Evolutionary conservation across 1,140 invertebrate species (phyloP), one percentile per base, ranked within the genome.

Genomic region (Saxidomus purpurata): DNA sequence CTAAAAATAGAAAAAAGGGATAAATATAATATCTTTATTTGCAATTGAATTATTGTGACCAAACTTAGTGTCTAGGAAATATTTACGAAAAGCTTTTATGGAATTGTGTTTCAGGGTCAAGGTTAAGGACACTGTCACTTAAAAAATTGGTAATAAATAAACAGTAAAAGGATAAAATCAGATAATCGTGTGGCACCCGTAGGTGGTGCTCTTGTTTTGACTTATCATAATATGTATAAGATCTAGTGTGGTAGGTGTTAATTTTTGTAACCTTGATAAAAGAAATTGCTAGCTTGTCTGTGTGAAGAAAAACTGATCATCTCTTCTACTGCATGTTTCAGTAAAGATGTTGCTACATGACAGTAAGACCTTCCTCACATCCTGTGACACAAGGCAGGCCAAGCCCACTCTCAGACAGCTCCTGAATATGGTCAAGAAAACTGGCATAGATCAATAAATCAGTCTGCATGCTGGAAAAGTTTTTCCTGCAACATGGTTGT

Each of bases 271-370:
- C 13, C 25, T 67, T 3, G 19, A 11, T 17, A 11, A 67, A 34
- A 11, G 15, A 22, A 8, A 9, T 31, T 34, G 8, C 2, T 17
- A 67, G 3, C 28, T 67, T 11, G 19, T 4, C 8, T 11, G 3
- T 19, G 2, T 31, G 1, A 34, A 31, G 8, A 34, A 31, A 8
- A 19, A 31, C 1, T 67, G 34, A 34, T 31, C 19, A 67, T 9
- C 38, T 25, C 31, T 2, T 31, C 25, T 31, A 15, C 63, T 71
- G 17, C 59, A 63, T 49, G 11, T 76, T 76, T 76, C 71, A 76
- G 71, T 76, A 40, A 49, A 47, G 71, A 47, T 76, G 40, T 76
- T 76, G 25, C 40, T 76, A 43, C 15, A 76, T 2, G 36, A 38
- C 19, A 76, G 71, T n/a, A 40, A n/a, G 4, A 43, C 40, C 25